A percentile compares a stretch with the other conserved stretches of the same genome.
phyloP scores from a whole-genome alignment of 2,113 vertebrate species.

The Labeo catla region DNA sequence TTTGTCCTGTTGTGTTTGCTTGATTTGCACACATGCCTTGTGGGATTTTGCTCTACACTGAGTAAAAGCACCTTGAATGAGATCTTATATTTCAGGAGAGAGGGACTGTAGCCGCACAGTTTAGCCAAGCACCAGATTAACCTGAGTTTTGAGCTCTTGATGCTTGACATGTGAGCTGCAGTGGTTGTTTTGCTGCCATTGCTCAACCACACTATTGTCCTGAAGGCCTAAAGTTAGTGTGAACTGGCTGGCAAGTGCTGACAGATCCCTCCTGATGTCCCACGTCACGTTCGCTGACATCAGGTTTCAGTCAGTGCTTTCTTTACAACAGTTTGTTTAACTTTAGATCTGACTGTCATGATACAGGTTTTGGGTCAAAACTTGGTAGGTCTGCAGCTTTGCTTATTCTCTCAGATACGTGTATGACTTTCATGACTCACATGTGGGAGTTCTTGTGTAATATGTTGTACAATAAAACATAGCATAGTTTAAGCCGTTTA shows the following conservation, averaged over 20 bases:
- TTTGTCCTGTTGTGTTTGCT: slow-evolving; percentile 59
- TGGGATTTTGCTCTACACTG: slow-evolving; percentile 9
- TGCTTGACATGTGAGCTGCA: not conserved
- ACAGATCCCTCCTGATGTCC: slow-evolving; percentile 28
- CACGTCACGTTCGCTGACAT: slow-evolving; percentile 2
- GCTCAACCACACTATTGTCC: slow-evolving; percentile 35
- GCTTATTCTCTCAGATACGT: not conserved
- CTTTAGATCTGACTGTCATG: not conserved
- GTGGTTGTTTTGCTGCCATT: not conserved
- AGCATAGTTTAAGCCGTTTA: not conserved
- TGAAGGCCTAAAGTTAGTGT: slow-evolving; percentile 4
- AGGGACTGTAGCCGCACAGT: not conserved
- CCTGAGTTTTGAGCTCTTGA: slow-evolving; percentile 28
- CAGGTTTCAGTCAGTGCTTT: not conserved
- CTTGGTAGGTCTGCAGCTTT: not conserved
- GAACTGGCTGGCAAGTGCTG: slow-evolving; percentile 39
- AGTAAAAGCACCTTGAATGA: not conserved
- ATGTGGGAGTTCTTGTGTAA: not conserved
- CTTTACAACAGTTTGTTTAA: slow-evolving; percentile 14
- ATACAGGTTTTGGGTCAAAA: slow-evolving; percentile 1
- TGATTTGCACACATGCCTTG: slow-evolving; percentile 26
- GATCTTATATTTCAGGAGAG: not conserved
- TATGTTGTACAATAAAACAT: not conserved
- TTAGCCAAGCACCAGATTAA: not conserved
- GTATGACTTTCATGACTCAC: not conserved